Evolutionary conservation across 2,797 vertebrate genomes (phyloP).

Genomic region (Bryconaethiops microstoma): DNA sequence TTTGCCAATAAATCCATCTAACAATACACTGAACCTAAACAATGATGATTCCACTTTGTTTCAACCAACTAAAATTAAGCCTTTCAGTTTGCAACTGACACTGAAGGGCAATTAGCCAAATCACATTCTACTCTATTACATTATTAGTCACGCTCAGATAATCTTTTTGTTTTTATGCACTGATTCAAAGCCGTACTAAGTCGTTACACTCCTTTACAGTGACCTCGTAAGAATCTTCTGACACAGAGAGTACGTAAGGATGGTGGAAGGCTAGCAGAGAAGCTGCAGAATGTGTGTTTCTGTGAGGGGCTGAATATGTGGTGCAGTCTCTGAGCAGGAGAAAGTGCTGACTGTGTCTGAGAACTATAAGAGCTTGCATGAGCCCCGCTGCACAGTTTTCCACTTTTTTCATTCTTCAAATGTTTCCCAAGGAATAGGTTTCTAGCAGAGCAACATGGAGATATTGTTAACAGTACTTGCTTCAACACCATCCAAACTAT

Average conservation of each 20-base stretch:
- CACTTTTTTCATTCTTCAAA: not conserved
- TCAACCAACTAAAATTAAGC: not conserved
- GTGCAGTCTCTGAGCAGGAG: constrained; percentile 18
- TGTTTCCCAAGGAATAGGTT: not conserved
- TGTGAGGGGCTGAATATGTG: constrained; percentile 6
- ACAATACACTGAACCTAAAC: not conserved
- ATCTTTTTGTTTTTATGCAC: constrained; percentile 6
- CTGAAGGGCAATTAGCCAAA: constrained; percentile 10
- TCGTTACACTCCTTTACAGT: not conserved
- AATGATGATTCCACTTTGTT: not conserved
- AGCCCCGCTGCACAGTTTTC: not conserved
- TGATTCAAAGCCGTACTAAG: not conserved
- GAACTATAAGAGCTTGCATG: not conserved
- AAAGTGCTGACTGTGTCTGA: constrained; percentile 32
- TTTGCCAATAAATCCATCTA: not conserved
- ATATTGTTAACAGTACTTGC: not conserved
- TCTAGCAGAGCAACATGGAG: not conserved
- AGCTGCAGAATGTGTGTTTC: not conserved
- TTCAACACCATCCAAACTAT: not conserved
- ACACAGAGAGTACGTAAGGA: not conserved
- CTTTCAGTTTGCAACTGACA: constrained; percentile 1
- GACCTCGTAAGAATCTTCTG: not conserved
- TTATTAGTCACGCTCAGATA: not conserved
- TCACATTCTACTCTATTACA: not conserved
- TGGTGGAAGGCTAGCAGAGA: not conserved